These are phyloP conservation scores for Anagyrus pseudococci DNA, from an alignment of 2,888 invertebrate species.

Conservation along the genomic window DNA sequence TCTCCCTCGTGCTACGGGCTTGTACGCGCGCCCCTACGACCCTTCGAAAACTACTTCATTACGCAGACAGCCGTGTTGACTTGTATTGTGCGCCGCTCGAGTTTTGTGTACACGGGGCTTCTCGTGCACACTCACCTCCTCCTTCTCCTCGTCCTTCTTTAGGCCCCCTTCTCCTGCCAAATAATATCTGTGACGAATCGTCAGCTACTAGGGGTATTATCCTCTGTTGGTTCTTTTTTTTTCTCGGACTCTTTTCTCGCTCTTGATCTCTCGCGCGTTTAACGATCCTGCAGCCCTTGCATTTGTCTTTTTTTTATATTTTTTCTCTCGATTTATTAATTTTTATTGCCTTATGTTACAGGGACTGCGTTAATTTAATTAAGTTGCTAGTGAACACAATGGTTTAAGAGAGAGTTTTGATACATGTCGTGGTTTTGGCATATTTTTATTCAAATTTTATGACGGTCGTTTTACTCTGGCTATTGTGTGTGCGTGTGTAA, in stretches of 20 bases:
- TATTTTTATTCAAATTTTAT: too few relatives aligned
- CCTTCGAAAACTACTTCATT: slow-evolving; percentile 61
- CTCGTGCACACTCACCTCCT: not conserved
- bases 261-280: slow-evolving; percentile 40
- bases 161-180: slow-evolving; percentile 43
- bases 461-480: too few relatives aligned
- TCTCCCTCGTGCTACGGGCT: slow-evolving; percentile 21
- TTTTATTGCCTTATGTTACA: too few relatives aligned
- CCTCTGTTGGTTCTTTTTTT: too few relatives aligned
- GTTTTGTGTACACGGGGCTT: too few relatives aligned
- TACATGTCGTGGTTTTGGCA: too few relatives aligned
- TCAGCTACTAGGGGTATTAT: slow-evolving; percentile 46
- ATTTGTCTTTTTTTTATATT: too few relatives aligned
- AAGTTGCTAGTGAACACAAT: too few relatives aligned
- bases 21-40: slow-evolving; percentile 40
- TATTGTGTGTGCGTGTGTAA: too few relatives aligned
- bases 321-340: too few relatives aligned
- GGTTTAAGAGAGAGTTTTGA: too few relatives aligned
- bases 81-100: slow-evolving; percentile 57
- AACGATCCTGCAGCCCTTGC: slow-evolving; percentile 2
- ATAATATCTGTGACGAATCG: slow-evolving; percentile 63
- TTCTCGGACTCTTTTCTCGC: slow-evolving; percentile 40
- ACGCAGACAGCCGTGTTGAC: slow-evolving; percentile 63
- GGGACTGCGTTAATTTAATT: too few relatives aligned
- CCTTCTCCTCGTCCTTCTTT: not conserved